These are phyloP conservation scores for Hemaris fuciformis DNA, from an alignment of 2,888 invertebrate genomes.

Conservation along the genomic window DNA sequence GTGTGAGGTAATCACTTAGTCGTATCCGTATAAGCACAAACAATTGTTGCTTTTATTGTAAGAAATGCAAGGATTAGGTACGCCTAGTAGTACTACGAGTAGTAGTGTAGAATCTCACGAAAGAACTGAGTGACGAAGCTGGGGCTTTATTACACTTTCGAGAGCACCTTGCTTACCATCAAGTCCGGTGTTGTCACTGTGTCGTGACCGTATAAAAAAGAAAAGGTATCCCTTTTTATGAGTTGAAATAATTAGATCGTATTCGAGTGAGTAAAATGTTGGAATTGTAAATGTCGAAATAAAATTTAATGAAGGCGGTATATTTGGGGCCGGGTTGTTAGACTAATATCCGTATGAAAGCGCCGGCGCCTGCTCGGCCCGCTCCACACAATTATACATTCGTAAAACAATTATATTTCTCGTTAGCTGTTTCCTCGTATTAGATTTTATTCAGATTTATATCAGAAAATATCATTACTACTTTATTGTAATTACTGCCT, in stretches of 20 bases:
- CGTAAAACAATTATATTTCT: background rate
- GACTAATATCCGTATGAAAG: background rate
- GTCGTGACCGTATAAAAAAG: no score
- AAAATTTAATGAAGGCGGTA: background rate
- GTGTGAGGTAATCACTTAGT: no score
- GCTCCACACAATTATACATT: background rate
- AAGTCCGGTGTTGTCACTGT: no score
- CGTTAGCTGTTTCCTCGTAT: background rate
- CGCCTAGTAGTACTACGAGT: no score
- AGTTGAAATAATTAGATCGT: background rate
- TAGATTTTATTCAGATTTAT: background rate
- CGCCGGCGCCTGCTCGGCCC: constrained; percentile 7
- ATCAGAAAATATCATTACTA: background rate
- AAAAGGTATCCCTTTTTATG: background rate
- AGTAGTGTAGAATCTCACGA: no score
- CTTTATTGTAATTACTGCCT: background rate
- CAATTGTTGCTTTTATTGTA: no score
- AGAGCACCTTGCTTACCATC: no score
- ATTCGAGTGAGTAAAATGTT: background rate
- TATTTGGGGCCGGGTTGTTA: background rate
- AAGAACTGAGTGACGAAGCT: no score
- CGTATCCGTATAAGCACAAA: no score
- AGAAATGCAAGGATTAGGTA: no score
- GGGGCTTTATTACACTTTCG: no score
- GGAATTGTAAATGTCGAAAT: background rate